These are phyloP conservation scores for Eucriotettix oculatus DNA, from an alignment of 2,888 invertebrate species.

Conservation along the genomic window DNA sequence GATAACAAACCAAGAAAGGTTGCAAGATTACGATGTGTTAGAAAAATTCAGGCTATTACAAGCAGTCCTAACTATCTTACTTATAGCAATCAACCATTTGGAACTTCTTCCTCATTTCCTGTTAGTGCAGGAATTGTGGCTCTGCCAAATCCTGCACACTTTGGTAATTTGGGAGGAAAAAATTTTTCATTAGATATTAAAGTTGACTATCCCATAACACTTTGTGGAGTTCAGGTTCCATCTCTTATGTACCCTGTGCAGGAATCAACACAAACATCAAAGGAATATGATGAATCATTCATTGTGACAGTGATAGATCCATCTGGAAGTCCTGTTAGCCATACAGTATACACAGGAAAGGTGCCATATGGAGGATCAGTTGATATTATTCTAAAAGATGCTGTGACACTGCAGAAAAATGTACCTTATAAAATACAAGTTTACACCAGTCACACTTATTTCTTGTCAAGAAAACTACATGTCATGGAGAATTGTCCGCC, in stretches of 20 bases:
- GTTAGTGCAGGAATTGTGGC: not conserved
- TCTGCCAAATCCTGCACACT: slow-evolving; percentile 1
- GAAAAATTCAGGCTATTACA: not conserved
- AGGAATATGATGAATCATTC: slow-evolving; percentile 6
- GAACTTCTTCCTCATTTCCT: not conserved
- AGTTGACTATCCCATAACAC: slow-evolving; percentile 4
- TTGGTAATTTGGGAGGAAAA: slow-evolving; percentile 1
- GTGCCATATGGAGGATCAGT: slow-evolving; percentile 1
- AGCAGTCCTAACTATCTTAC: not conserved
- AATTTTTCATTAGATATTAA: slow-evolving; percentile 4
- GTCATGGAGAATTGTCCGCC: slow-evolving; percentile 1
- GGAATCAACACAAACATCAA: not conserved
- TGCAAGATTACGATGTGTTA: slow-evolving; percentile 2
- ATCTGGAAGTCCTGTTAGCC: slow-evolving; percentile 4
- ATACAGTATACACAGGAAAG: slow-evolving; percentile 1
- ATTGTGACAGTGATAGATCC: slow-evolving; percentile 4
- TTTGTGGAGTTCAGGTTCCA: slow-evolving; percentile 6
- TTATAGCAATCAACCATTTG: not conserved
- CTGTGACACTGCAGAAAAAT: slow-evolving; percentile 4
- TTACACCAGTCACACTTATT: slow-evolving; percentile 5
- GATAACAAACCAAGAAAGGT: slow-evolving; percentile 1
- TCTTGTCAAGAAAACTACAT: slow-evolving; percentile 1
- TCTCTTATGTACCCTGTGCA: not conserved
- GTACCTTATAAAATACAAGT: slow-evolving; percentile 2
- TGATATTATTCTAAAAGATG: slow-evolving; percentile 3